A percentile compares a stretch with the other conserved stretches of the same genome.
Conservation (phyloP, 2,113 vertebrate species). For the Bothrops jararaca region DNA sequence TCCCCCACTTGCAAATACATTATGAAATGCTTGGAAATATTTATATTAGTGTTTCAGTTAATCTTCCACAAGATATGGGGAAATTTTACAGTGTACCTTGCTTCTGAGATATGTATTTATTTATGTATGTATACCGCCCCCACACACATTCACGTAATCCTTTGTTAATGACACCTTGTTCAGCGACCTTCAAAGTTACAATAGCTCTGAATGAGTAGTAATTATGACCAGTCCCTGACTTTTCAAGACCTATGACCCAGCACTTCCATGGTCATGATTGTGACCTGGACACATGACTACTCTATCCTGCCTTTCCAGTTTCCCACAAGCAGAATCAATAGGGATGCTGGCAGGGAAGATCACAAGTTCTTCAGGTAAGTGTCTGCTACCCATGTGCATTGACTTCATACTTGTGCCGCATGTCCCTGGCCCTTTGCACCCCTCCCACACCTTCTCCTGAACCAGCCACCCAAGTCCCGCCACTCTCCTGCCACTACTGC, state of each 20-base stretch:
- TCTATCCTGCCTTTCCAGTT: background rate
- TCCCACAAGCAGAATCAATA: background rate
- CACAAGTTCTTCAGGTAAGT: background rate
- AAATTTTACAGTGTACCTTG: slow-evolving; percentile 45
- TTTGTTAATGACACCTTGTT: background rate
- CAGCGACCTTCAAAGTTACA: background rate
- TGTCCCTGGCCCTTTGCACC: background rate
- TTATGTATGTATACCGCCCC: background rate
- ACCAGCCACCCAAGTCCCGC: background rate
- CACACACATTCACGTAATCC: background rate
- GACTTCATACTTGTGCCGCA: background rate
- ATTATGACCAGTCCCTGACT: background rate
- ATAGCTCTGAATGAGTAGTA: background rate
- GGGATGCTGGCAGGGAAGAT: background rate
- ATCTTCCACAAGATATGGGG: slow-evolving; percentile 12
- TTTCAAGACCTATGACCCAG: background rate
- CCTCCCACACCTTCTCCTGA: background rate
- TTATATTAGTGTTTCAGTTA: slow-evolving; percentile 29
- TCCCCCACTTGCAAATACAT: slow-evolving; percentile 19
- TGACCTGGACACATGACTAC: background rate
- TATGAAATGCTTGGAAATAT: slow-evolving; percentile 14
- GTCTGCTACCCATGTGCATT: background rate
- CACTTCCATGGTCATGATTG: background rate
- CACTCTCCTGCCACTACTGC: background rate
- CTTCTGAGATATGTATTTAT: background rate